Evolutionary conservation across 2,888 invertebrate genomes (phyloP).

Genomic region (Hecatera dysodea): DNA sequence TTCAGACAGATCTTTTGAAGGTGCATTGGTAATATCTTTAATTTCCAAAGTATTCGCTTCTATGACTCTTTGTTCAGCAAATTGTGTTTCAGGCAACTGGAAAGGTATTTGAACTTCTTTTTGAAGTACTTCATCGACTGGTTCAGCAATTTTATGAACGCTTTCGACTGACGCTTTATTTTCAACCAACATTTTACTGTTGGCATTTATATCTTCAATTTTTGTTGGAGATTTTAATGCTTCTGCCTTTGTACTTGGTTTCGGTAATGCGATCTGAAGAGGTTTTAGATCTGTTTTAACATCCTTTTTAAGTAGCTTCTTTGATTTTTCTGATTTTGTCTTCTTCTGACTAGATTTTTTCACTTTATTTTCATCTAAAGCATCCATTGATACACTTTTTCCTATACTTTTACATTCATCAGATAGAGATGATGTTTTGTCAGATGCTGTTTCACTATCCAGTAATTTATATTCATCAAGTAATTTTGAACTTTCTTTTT

Average conservation of each 20-base stretch:
- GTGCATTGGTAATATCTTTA: not conserved
- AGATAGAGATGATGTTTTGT: conserved; percentile 5
- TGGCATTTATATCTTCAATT: conserved; percentile 7
- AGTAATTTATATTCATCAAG: conserved; percentile 14
- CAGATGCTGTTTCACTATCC: not conserved
- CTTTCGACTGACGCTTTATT: not conserved
- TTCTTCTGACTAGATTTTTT: conserved; percentile 53
- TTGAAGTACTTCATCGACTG: not conserved
- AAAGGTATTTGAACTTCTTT: conserved; percentile 8
- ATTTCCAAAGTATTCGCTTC: conserved; percentile 13
- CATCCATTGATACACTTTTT: conserved; percentile 63
- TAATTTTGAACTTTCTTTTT: conserved; percentile 13
- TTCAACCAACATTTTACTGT: conserved; percentile 8
- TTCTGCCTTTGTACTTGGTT: conserved; percentile 34
- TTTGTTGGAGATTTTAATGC: conserved; percentile 2
- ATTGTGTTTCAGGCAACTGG: conserved; percentile 3
- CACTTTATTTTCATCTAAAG: conserved; percentile 46
- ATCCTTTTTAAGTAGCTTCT: conserved; percentile 37
- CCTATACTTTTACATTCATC: conserved; percentile 46
- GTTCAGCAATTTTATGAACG: not conserved
- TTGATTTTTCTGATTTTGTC: conserved; percentile 63
- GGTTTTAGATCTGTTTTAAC: conserved; percentile 26
- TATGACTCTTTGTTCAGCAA: not conserved
- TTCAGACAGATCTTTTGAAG: not conserved
- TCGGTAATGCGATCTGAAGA: conserved; percentile 31